phyloP scores from a whole-genome alignment of 2,797 vertebrate species.

The Silurus lanzhouensis region DNA sequence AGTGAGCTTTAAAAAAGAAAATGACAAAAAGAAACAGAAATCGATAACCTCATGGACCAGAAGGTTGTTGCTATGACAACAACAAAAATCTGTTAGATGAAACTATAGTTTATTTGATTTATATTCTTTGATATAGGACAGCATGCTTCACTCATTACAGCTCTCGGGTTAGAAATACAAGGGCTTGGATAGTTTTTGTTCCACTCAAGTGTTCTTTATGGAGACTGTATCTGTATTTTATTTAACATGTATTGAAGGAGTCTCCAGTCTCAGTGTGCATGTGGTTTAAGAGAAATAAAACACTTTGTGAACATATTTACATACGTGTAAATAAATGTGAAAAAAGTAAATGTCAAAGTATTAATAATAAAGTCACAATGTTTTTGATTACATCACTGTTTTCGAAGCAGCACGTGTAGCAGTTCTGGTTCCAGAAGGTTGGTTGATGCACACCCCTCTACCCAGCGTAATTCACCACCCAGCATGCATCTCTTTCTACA shows the following conservation, averaged over 20 bases:
- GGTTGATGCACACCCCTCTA: not conserved
- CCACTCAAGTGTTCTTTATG: no score
- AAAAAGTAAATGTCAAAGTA: not conserved
- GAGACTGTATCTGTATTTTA: not conserved
- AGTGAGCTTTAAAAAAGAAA: not conserved
- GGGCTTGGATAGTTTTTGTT: not conserved
- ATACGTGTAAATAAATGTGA: not conserved
- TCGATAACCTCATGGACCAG: not conserved
- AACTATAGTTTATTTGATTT: not conserved
- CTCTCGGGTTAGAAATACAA: not conserved
- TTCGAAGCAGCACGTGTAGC: not conserved
- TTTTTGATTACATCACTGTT: not conserved
- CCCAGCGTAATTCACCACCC: not conserved
- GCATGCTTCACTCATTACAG: not conserved
- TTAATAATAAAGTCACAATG: not conserved
- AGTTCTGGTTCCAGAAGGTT: not conserved
- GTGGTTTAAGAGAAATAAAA: not conserved
- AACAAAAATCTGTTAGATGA: not conserved
- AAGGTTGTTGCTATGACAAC: not conserved
- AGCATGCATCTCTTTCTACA: conserved; percentile 8
- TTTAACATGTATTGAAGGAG: not conserved
- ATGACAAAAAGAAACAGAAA: not conserved
- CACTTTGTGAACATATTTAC: not conserved
- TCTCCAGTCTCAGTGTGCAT: not conserved
- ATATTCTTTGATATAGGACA: not conserved